phyloP scores from a whole-genome alignment of 2,888 invertebrate species.

The Scaeva pyrastri region DNA sequence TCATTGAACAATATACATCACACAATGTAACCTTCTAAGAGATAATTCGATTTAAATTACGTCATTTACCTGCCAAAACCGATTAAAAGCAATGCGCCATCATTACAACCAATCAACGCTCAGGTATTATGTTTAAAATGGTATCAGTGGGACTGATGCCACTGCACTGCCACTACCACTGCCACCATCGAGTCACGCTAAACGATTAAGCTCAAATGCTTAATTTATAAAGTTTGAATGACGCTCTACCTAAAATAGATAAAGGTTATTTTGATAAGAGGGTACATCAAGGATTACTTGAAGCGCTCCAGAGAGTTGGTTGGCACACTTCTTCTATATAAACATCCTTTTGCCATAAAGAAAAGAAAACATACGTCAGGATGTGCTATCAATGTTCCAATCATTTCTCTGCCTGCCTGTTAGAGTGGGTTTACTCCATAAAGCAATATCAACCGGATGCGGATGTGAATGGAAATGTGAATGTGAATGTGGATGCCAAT shows the following conservation, averaged over 20 bases:
- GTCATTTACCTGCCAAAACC: too few relatives aligned
- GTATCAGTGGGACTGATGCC: too few relatives aligned
- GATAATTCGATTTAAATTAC: too few relatives aligned
- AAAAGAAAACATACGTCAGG: constrained; percentile 15
- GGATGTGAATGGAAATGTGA: constrained; percentile 38
- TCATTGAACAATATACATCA: too few relatives aligned
- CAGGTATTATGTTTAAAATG: not conserved
- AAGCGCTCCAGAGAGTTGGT: not conserved
- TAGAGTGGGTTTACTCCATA: not conserved
- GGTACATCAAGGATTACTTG: not conserved
- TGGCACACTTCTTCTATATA: not conserved
- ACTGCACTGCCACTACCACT: too few relatives aligned
- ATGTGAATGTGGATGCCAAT: constrained; percentile 24
- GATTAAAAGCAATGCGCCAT: not conserved
- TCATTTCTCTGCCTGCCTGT: not conserved
- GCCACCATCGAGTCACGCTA: not conserved
- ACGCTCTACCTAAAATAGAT: not conserved
- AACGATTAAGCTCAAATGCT: constrained; percentile 1
- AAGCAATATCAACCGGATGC: not conserved
- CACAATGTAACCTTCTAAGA: too few relatives aligned
- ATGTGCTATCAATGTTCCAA: constrained; percentile 12
- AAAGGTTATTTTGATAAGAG: not conserved
- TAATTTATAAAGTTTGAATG: not conserved
- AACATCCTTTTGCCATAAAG: not conserved
- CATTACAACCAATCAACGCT: not conserved